A percentile compares a stretch with the other conserved stretches of the same genome.
Conservation (phyloP, 2,797 vertebrate species). For the Borostomias antarcticus region DNA sequence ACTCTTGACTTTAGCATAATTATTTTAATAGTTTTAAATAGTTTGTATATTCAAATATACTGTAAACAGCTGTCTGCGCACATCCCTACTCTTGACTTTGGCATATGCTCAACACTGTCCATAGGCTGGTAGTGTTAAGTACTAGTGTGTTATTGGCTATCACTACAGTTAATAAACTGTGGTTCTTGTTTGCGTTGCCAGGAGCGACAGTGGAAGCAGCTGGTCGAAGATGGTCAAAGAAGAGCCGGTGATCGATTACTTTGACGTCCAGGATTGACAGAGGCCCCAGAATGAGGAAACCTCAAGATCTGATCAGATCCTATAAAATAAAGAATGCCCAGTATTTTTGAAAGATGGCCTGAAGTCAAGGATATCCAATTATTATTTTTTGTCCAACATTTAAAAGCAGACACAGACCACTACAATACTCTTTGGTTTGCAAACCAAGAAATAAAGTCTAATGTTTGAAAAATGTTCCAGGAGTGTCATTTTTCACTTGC, state of each 20-base stretch:
- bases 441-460: neutral
- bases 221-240: constrained; percentile 87
- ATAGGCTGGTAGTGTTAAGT: neutral
- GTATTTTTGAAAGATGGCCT: no score
- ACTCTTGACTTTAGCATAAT: no score
- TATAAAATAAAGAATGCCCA: constrained; percentile 30
- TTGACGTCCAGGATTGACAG: constrained; percentile 93
- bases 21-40: no score
- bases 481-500: neutral
- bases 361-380: neutral
- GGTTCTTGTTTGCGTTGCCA: constrained; percentile 58
- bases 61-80: no score
- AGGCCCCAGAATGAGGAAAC: constrained; percentile 2
- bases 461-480: no score
- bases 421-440: neutral
- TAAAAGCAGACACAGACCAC: neutral
- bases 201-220: constrained; percentile 71
- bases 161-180: neutral
- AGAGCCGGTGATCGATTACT: constrained; percentile 94
- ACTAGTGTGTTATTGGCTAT: neutral
- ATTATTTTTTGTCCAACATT: neutral
- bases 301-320: constrained; percentile 33
- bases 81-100: no score
- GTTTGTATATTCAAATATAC: no score
- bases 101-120: neutral